Evolutionary conservation across 2,888 invertebrate genomes (phyloP), one percentile per base, ranked within the genome.

Genomic region (Apodemia duryi): DNA sequence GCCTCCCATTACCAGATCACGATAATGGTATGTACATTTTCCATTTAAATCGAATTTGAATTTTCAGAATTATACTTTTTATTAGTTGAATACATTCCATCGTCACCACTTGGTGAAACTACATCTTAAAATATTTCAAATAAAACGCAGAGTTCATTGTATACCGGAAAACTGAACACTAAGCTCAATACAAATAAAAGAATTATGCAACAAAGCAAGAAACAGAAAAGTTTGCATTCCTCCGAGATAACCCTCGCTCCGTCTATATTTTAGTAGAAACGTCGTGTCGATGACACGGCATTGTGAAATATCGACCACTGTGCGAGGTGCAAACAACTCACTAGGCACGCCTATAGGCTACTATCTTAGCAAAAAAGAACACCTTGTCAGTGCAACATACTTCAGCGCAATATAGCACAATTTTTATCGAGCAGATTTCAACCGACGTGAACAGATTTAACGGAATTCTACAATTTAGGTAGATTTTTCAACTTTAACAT

Each of bases 341-440:
- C 86, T 84, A 89, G 89, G 84, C 86, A 87, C 89, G 90, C 88
- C 90, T 90, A 88, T 88, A 79, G 83, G 78, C 79, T 79, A 77
- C 80, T 82, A 84, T 86, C 84, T 80, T 71, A 72, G 75, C 80
- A 83, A 89, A 88, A 86, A 87, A 86, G 83, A 80, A 78, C 77
- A 80, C 75, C 74, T 76, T 73, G 77, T 76, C 74, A 75, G 72
- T 69, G 73, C 79, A 73, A 75, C 77, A 82, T 81, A 81, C 79
- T 78, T 77, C 75, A 75, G 78, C 71, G 80, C 83, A 82, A 85
- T 88, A 86, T 85, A 89, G 86, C 81, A 84, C 85, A 87, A 88
- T 90, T 91, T 91, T 91, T 91, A 91, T 90, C 90, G 88, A 80
- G 80, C 86, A 90, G 89, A 90, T 90, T 91, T 91, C 90, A 88